Conservation (phyloP, 2,113 vertebrate species). For the Chrysochloris asiatica region DNA sequence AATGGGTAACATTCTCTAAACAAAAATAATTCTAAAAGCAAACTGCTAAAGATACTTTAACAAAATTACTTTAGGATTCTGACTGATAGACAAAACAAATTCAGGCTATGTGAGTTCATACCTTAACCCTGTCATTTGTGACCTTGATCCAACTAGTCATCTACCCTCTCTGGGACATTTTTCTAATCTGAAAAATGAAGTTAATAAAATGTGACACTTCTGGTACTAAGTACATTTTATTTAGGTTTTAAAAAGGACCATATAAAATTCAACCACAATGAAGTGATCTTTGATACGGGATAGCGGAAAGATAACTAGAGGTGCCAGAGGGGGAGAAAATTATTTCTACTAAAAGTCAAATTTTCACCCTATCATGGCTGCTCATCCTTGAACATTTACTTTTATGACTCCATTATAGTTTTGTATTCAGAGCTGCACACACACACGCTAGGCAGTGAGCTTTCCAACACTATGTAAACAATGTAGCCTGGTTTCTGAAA, state of each 20-base stretch:
- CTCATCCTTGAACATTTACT: constrained; percentile 25
- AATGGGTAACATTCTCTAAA: background rate
- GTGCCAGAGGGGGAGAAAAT: background rate
- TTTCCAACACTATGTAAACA: constrained; percentile 61
- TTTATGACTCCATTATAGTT: constrained; percentile 41
- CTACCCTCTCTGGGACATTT: background rate
- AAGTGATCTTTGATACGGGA: background rate
- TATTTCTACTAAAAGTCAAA: background rate
- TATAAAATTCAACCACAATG: background rate
- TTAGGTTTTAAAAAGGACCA: constrained; percentile 37
- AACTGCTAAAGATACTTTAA: background rate
- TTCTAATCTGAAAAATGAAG: constrained; percentile 1
- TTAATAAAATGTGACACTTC: constrained; percentile 39
- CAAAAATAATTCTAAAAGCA: background rate
- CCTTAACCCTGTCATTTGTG: background rate
- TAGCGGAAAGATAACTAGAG: constrained; percentile 7
- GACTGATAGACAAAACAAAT: background rate
- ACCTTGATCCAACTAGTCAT: background rate
- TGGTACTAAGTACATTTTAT: background rate
- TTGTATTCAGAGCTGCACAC: constrained; percentile 14
- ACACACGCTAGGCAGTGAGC: constrained; percentile 1
- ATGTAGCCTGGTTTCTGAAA: constrained; percentile 57
- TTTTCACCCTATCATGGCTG: background rate
- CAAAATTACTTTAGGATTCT: constrained; percentile 2
- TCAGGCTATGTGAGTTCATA: background rate